A percentile compares a stretch with the other conserved stretches of the same genome.
These are phyloP conservation scores for Ailurus styani DNA, from an alignment of 2,113 vertebrate species.

Conservation along the genomic window DNA sequence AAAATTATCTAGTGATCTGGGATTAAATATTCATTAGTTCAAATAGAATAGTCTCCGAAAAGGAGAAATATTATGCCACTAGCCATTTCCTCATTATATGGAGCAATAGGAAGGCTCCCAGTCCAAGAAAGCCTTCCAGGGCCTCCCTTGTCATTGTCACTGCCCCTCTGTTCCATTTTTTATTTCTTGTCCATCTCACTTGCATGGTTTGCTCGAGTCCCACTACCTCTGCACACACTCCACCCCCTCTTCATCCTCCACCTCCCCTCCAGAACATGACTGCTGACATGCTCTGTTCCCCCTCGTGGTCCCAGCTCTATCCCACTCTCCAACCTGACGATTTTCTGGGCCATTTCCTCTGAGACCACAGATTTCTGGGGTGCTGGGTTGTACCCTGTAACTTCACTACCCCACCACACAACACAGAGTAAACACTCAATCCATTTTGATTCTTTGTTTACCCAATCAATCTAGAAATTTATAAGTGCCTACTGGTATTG, in stretches of 20 bases:
- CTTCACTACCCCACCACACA: background rate
- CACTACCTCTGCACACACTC: no score
- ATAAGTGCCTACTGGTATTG: background rate
- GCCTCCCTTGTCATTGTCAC: background rate
- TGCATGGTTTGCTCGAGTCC: background rate
- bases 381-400: background rate
- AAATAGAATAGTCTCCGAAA: background rate
- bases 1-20: background rate
- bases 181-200: background rate
- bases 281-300: background rate
- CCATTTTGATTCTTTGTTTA: background rate
- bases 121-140: background rate
- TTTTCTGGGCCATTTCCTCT: background rate
- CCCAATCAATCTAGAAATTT: background rate
- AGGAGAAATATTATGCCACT: background rate
- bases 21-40: background rate
- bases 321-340: background rate
- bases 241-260: no score
- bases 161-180: background rate
- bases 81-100: background rate
- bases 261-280: background rate
- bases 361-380: background rate
- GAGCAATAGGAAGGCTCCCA: background rate
- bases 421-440: background rate
- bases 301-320: background rate